phyloP scores from a whole-genome alignment of 2,888 invertebrate genomes.

The Volucella bombylans region DNA sequence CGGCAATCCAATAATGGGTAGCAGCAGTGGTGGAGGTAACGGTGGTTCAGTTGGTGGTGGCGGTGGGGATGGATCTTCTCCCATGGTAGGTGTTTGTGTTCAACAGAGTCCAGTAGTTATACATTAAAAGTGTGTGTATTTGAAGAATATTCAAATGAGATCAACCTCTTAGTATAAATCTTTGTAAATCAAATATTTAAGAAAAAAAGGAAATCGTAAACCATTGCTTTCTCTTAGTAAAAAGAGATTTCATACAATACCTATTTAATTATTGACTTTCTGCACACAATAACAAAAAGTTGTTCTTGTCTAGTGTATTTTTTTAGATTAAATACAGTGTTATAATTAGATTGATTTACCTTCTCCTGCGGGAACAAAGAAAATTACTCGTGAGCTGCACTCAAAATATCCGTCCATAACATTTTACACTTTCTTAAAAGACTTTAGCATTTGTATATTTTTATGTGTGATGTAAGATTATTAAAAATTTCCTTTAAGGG shows the following conservation, averaged over 20 bases:
- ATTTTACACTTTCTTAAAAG: conserved; percentile 25
- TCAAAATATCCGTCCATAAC: conserved; percentile 66
- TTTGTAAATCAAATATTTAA: conserved; percentile 47
- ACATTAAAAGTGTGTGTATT: conserved; percentile 83
- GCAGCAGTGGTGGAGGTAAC: conserved; percentile 57
- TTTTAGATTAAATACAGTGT: conserved; percentile 34
- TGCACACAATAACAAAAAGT: conserved; percentile 8
- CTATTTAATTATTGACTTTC: conserved; percentile 28
- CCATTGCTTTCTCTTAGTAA: conserved; percentile 40
- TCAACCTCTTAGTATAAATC: conserved; percentile 35
- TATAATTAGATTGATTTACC: conserved; percentile 30
- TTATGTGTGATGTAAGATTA: not conserved
- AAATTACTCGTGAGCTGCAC: conserved; percentile 54
- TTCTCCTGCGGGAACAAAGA: conserved; percentile 21
- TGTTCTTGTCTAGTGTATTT: conserved; percentile 19
- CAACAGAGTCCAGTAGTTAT: conserved; percentile 97
- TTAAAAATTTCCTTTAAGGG: not conserved
- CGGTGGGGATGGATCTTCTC: conserved; percentile 86
- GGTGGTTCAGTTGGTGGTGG: conserved; percentile 71
- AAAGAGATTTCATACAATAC: conserved; percentile 32
- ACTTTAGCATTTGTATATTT: conserved; percentile 31
- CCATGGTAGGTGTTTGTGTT: conserved; percentile 94
- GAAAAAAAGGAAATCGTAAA: conserved; percentile 23
- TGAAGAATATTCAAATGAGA: conserved; percentile 6
- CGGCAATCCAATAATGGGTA: conserved; percentile 55